Base-by-base conservation (phyloP, 2,113 vertebrate genomes). In the Halcyon senegalensis region DNA sequence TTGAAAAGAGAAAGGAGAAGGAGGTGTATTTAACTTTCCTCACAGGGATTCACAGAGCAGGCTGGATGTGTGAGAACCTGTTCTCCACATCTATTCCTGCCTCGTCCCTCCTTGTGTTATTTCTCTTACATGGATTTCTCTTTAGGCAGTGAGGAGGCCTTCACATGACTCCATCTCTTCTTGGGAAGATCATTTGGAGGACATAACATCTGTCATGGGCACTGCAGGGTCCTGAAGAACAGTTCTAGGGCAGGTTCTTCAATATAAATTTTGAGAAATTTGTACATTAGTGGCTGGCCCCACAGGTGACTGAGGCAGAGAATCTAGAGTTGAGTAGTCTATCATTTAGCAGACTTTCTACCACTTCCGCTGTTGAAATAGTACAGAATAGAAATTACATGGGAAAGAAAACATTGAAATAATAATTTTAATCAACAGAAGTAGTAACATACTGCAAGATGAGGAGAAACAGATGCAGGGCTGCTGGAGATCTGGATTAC, bases 211-310 rank as follows among this genome's bases (percentile, higher is more conserved):
- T 51, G 48, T 25, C 11, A 4, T 15, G 39, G 27, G 20, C 12
- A 24, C 30, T 77, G 53, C 18, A 43, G 20, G 1, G 10, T 46
- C n/a, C 67, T 72, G 27, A 39, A 11, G 27, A 74, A 35, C 8
- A 17, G 7, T 21, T 66, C 18, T 5, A 1, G 9, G 5, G 28
- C 4, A 9, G 1, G 5, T 2, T 73, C 23, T 70, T 25, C 0
- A 3, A 7, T 56, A 16, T 4, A 48, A 56, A 21, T 76, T 56
- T 56, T 14, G 11, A 24, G 13, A 68, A 73, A 43, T 24, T 24
- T 53, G 51, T 53, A 53, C 51, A 27, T 27, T 53, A 53, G 48
- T 24, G 48, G 19, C 35, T 56, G n/a, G 5, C 31, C 53, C 28
- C 50, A 19, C 21, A 37, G 13, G 7, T 10, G 24, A 4, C 28